A percentile compares a stretch with the other conserved stretches of the same genome.
phyloP scores from a whole-genome alignment of 1,140 invertebrate species.

The Marisa cornuarietis region DNA sequence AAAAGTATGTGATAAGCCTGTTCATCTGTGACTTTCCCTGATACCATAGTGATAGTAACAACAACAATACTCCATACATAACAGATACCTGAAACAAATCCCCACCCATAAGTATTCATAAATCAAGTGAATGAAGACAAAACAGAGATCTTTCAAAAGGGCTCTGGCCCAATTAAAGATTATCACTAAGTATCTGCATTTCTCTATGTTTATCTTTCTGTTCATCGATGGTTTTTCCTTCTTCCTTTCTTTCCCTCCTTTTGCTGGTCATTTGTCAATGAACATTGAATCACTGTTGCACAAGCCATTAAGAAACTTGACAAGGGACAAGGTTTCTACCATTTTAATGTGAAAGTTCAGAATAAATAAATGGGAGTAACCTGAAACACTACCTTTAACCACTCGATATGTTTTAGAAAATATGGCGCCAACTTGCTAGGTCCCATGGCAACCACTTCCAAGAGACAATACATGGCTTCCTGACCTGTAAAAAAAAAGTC shows the following conservation, averaged over 20 bases:
- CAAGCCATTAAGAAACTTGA: background rate
- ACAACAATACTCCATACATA: no score
- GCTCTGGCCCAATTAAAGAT: no score
- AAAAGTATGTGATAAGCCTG: no score
- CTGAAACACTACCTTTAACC: slow-evolving; percentile 66
- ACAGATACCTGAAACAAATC: no score
- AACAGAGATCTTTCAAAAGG: no score
- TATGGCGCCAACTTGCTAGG: slow-evolving; percentile 72
- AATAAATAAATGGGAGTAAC: background rate
- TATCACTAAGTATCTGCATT: no score
- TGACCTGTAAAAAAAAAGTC: slow-evolving; percentile 45
- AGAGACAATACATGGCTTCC: slow-evolving; percentile 74
- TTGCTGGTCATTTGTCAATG: background rate
- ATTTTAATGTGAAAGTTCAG: background rate
- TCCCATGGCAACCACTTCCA: slow-evolving; percentile 79
- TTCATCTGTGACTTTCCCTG: no score
- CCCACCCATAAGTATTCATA: no score
- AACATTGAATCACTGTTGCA: background rate
- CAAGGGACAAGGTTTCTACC: background rate
- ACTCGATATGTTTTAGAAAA: slow-evolving; percentile 71
- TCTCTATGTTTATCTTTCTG: no score
- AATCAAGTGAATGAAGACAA: no score
- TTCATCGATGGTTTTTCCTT: no score
- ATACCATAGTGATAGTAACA: no score
- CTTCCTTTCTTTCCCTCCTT: background rate